Conservation (phyloP, 2,888 invertebrate species). For the Metopia argyrocephala region DNA sequence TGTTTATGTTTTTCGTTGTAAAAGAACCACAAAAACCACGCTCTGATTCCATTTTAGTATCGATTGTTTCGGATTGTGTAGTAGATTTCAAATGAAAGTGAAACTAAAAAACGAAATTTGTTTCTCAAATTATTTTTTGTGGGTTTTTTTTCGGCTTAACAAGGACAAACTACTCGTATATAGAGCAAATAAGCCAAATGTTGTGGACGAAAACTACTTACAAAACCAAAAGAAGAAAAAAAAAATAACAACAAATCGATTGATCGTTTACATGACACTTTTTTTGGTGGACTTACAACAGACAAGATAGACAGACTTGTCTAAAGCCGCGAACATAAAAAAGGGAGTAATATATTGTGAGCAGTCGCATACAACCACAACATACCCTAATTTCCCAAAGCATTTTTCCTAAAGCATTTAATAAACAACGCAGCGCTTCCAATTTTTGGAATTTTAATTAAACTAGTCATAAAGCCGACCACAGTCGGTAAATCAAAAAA, state of each 20-base stretch:
- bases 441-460: no score
- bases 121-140: not conserved
- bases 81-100: constrained; percentile 57
- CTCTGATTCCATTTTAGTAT: constrained; percentile 6
- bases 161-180: constrained; percentile 40
- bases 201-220: constrained; percentile 4
- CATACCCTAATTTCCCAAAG: not conserved
- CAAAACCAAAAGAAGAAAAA: constrained; percentile 5
- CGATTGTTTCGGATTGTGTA: not conserved
- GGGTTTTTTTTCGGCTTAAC: not conserved
- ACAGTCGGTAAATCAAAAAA: no score
- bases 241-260: constrained; percentile 55
- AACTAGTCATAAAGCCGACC: no score
- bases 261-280: constrained; percentile 64
- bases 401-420: no score
- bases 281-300: constrained; percentile 35
- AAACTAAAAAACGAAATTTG: constrained; percentile 53
- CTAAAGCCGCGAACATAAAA: not conserved
- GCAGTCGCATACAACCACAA: not conserved
- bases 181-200: constrained; percentile 53
- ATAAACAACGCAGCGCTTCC: no score
- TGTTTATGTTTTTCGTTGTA: constrained; percentile 23
- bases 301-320: constrained; percentile 26
- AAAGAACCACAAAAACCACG: constrained; percentile 28
- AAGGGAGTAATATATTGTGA: not conserved